A percentile compares a stretch with the other conserved stretches of the same genome.
Evolutionary conservation across 2,888 invertebrate species (phyloP).

Genomic region (Apoda limacodes): DNA sequence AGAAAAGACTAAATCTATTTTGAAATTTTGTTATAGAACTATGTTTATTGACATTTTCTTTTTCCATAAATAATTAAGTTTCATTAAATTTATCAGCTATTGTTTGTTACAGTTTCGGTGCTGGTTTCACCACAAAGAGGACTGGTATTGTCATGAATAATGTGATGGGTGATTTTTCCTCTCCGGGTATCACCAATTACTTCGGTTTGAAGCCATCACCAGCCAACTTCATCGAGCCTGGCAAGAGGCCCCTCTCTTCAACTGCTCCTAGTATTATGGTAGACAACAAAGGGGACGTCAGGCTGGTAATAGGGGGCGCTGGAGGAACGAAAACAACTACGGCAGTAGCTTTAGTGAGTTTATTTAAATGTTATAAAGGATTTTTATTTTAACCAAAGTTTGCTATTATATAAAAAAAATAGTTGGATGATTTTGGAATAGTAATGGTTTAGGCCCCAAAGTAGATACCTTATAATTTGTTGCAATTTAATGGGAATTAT

Average conservation of each 20-base stretch:
- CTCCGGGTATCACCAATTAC: conserved; percentile 76
- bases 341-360: conserved; percentile 74
- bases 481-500: too few species aligned
- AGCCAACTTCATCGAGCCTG: conserved; percentile 82
- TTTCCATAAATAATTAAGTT: too few species aligned
- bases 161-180: conserved; percentile 96
- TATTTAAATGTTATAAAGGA: too few species aligned
- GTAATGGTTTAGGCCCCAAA: too few species aligned
- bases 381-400: too few species aligned
- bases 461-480: too few species aligned
- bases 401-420: too few species aligned
- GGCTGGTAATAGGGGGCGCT: conserved; percentile 82
- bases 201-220: conserved; percentile 82
- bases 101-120: conserved; percentile 80
- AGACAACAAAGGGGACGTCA: conserved; percentile 73
- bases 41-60: too few species aligned
- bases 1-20: background rate
- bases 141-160: conserved; percentile 96
- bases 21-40: conserved; percentile 3
- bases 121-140: conserved; percentile 78
- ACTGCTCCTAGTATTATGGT: conserved; percentile 87
- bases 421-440: too few species aligned
- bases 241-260: conserved; percentile 87
- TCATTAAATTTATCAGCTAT: too few species aligned
- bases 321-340: conserved; percentile 88